Conservation (phyloP, 2,113 vertebrate genomes). For the Synchiropus splendidus region DNA sequence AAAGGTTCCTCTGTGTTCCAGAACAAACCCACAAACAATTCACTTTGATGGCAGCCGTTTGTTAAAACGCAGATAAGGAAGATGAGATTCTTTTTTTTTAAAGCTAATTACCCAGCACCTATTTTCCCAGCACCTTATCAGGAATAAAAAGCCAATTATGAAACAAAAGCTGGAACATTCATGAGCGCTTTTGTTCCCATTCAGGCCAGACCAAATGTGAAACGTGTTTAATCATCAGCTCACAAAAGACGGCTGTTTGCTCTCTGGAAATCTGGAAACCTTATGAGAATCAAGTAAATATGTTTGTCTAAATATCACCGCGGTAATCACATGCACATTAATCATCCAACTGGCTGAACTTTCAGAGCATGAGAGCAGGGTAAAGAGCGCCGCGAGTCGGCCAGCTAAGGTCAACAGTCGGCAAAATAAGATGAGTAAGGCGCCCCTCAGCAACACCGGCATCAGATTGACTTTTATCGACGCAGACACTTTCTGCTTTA, state of each 20-base stretch:
- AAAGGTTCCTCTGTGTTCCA: slow-evolving; percentile 6
- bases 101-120: slow-evolving; percentile 9
- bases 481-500: slow-evolving; percentile 15
- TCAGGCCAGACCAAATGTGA: neutral
- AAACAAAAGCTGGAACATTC: slow-evolving; percentile 18
- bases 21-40: slow-evolving; percentile 14
- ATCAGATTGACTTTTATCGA: slow-evolving; percentile 25
- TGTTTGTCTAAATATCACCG: slow-evolving; percentile 23
- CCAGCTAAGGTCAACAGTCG: slow-evolving; percentile 27
- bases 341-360: slow-evolving; percentile 35
- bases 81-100: slow-evolving; percentile 4
- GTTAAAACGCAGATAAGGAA: slow-evolving; percentile 19
- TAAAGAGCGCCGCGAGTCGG: slow-evolving; percentile 20
- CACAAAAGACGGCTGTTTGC: neutral
- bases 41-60: slow-evolving; percentile 18
- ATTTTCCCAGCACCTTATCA: slow-evolving; percentile 11
- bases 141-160: slow-evolving; percentile 11
- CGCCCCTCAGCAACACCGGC: slow-evolving; percentile 12
- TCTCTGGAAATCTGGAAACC: neutral
- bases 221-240: slow-evolving; percentile 1
- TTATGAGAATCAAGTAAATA: slow-evolving; percentile 14
- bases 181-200: slow-evolving; percentile 8
- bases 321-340: slow-evolving; percentile 32
- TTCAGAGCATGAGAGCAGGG: slow-evolving; percentile 18
- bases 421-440: slow-evolving; percentile 29